Evolutionary conservation across 2,113 vertebrate genomes (phyloP).

Genomic region (Actenoides lindsayi): DNA sequence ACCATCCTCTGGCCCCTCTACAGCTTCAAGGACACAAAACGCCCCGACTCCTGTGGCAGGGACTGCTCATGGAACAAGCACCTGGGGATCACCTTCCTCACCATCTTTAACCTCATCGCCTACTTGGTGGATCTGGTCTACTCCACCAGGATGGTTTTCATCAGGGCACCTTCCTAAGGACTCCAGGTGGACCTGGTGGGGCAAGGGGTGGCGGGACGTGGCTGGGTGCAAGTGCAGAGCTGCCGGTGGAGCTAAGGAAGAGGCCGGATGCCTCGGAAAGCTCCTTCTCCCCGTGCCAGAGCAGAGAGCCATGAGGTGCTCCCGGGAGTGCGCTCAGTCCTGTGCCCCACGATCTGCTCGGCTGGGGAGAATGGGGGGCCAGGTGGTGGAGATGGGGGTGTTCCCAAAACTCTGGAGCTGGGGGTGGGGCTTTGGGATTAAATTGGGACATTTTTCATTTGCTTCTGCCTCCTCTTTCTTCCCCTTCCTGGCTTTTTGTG

Average conservation of each 20-base stretch:
- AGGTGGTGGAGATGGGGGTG: background rate
- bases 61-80: constrained; percentile 45
- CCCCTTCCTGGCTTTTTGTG: fast-evolving
- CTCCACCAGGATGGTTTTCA: constrained; percentile 81
- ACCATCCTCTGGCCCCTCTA: constrained; percentile 88
- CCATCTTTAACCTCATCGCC: constrained; percentile 81
- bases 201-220: fast-evolving
- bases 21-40: constrained; percentile 33
- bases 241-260: background rate
- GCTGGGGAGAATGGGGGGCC: background rate
- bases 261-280: background rate
- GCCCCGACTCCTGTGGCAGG: fast-evolving
- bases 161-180: constrained; percentile 45
- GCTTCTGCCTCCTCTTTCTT: constrained; percentile 5
- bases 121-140: constrained; percentile 85
- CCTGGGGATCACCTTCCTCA: constrained; percentile 81
- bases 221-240: background rate
- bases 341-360: fast-evolving
- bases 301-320: background rate
- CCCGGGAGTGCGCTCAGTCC: background rate
- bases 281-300: background rate
- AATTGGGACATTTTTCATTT: constrained; percentile 39
- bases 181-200: fast-evolving
- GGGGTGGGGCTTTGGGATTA: constrained; percentile 1
- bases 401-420: background rate